Conservation (phyloP, 2,797 vertebrate species). For the Pampus argenteus region DNA sequence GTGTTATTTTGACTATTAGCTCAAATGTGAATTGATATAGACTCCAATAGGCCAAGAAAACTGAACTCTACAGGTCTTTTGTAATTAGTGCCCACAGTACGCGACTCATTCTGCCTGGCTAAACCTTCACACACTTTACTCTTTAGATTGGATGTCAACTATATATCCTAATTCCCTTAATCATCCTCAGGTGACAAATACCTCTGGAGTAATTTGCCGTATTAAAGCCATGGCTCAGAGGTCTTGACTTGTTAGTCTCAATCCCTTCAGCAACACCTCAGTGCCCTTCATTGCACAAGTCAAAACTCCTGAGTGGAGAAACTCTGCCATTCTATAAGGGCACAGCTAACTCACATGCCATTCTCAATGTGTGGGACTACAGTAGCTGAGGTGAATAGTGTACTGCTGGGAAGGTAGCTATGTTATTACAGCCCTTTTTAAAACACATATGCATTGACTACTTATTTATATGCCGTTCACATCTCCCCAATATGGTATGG, state of each 20-base stretch:
- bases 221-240: conserved; percentile 65
- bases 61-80: conserved; percentile 25
- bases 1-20: background rate
- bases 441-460: conserved; percentile 30
- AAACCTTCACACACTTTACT: conserved; percentile 56
- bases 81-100: conserved; percentile 47
- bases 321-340: conserved; percentile 38
- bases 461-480: conserved; percentile 38
- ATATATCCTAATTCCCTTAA: conserved; percentile 67
- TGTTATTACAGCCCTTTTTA: conserved; percentile 20
- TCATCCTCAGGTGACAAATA: conserved; percentile 78
- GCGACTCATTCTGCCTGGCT: conserved; percentile 55
- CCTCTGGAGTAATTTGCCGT: conserved; percentile 71
- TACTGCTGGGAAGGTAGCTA: conserved; percentile 37
- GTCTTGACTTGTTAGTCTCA: conserved; percentile 61
- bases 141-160: conserved; percentile 61
- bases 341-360: conserved; percentile 41
- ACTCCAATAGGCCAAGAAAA: conserved; percentile 19
- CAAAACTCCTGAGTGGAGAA: conserved; percentile 51
- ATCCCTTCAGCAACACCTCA: conserved; percentile 66
- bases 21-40: conserved; percentile 24
- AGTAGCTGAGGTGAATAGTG: conserved; percentile 27
- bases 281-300: conserved; percentile 62
- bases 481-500: conserved; percentile 35
- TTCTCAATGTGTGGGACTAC: conserved; percentile 37